Conservation (phyloP, 1,140 invertebrate species). For the Ooceraea biroi region DNA sequence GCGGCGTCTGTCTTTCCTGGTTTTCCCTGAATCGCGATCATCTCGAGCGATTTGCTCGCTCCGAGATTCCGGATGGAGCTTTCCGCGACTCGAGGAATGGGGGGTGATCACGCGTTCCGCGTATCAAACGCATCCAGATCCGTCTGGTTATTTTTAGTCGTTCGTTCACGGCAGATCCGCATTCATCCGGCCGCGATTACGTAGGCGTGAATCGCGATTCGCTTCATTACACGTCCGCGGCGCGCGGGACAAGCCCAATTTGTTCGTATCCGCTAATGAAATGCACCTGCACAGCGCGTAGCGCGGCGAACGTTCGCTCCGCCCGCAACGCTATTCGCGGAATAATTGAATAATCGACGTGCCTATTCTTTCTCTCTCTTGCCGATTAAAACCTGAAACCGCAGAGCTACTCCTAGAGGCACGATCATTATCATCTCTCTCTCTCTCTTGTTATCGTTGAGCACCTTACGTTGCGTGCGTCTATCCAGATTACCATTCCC, state of each 20-base stretch:
- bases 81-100: constrained; percentile 3
- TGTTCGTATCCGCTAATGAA: constrained; percentile 50
- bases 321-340: neutral
- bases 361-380: too few relatives aligned
- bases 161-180: constrained; percentile 34
- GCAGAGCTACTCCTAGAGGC: neutral
- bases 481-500: neutral
- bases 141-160: constrained; percentile 62
- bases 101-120: constrained; percentile 46
- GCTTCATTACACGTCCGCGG: constrained; percentile 49
- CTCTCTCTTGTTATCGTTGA: too few relatives aligned
- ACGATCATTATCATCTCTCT: too few relatives aligned
- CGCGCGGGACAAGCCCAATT: constrained; percentile 41
- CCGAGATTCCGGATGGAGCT: constrained; percentile 25
- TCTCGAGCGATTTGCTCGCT: neutral
- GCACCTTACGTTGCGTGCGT: too few relatives aligned
- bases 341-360: constrained; percentile 1
- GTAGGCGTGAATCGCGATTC: constrained; percentile 35
- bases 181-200: constrained; percentile 31
- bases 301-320: constrained; percentile 9
- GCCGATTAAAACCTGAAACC: neutral
- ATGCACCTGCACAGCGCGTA: constrained; percentile 31
- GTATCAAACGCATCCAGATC: constrained; percentile 71
- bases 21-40: constrained; percentile 23
- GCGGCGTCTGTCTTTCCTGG: constrained; percentile 34